A percentile compares a stretch with the other conserved stretches of the same genome.
Evolutionary conservation across 2,888 invertebrate genomes (phyloP).

Genomic region (Poecilus cupreus): DNA sequence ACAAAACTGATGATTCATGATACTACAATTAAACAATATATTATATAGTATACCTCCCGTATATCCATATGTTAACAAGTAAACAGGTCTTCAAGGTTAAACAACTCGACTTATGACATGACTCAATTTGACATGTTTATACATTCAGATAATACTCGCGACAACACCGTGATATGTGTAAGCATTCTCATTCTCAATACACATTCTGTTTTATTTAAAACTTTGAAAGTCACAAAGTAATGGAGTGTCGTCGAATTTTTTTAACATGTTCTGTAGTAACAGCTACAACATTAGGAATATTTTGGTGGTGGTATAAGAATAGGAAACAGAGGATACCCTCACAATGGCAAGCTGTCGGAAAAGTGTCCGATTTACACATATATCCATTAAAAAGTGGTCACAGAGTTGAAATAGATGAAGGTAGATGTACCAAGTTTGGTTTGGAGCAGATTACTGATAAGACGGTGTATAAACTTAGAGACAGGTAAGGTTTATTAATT

Average conservation of each 20-base stretch:
- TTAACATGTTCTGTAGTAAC: slow-evolving; percentile 44
- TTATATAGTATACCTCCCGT: background rate
- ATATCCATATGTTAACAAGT: background rate
- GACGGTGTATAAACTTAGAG: slow-evolving; percentile 65
- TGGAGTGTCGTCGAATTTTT: slow-evolving; percentile 32
- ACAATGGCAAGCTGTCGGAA: slow-evolving; percentile 69
- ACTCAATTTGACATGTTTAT: background rate
- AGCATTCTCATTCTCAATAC: too few species aligned
- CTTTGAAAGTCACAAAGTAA: background rate
- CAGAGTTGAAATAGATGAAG: slow-evolving; percentile 67
- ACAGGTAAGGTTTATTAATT: slow-evolving; percentile 65
- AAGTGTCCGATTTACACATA: slow-evolving; percentile 67
- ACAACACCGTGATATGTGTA: background rate
- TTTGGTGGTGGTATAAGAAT: slow-evolving; percentile 62
- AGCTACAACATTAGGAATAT: background rate
- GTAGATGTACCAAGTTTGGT: slow-evolving; percentile 68
- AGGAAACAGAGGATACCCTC: slow-evolving; percentile 66
- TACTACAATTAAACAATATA: background rate
- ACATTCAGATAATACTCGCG: background rate
- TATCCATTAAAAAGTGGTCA: slow-evolving; percentile 71
- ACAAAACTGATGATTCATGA: background rate
- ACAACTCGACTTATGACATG: background rate
- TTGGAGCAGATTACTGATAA: slow-evolving; percentile 62
- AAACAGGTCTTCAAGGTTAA: slow-evolving; percentile 23
- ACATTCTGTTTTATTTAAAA: background rate